These are phyloP conservation scores for Brassicogethes aeneus DNA, from an alignment of 2,888 invertebrate genomes.

Conservation along the genomic window DNA sequence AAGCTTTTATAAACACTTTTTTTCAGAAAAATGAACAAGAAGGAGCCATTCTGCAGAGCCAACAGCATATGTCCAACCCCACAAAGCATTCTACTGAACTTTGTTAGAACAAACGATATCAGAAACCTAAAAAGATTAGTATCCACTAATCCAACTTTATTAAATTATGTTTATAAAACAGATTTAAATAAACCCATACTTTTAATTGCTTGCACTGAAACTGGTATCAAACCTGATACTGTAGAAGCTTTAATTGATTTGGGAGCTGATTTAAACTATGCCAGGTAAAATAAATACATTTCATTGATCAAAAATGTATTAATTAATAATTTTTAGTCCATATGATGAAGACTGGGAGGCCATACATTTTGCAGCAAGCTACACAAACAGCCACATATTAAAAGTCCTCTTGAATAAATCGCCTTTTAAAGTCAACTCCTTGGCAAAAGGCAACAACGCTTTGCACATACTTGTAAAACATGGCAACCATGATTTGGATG, in stretches of 20 bases:
- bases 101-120: slow-evolving; percentile 46
- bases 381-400: slow-evolving; percentile 41
- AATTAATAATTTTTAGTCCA: slow-evolving; percentile 10
- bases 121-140: slow-evolving; percentile 46
- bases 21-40: slow-evolving; percentile 8
- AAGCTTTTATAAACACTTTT: background rate
- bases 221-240: slow-evolving; percentile 47
- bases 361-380: slow-evolving; percentile 55
- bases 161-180: slow-evolving; percentile 45
- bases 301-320: too few species aligned
- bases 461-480: slow-evolving; percentile 30
- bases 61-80: slow-evolving; percentile 32
- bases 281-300: too few species aligned
- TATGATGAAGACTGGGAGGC: slow-evolving; percentile 49
- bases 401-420: slow-evolving; percentile 41
- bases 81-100: slow-evolving; percentile 40
- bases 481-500: slow-evolving; percentile 36
- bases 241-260: slow-evolving; percentile 49
- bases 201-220: slow-evolving; percentile 45
- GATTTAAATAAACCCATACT: slow-evolving; percentile 47
- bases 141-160: slow-evolving; percentile 42
- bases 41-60: slow-evolving; percentile 18
- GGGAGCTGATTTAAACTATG: slow-evolving; percentile 52
- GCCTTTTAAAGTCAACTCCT: slow-evolving; percentile 20
- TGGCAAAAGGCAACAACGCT: slow-evolving; percentile 30